Evolutionary conservation across 2,113 vertebrate species (phyloP).

Genomic region (Calyptomena viridis): DNA sequence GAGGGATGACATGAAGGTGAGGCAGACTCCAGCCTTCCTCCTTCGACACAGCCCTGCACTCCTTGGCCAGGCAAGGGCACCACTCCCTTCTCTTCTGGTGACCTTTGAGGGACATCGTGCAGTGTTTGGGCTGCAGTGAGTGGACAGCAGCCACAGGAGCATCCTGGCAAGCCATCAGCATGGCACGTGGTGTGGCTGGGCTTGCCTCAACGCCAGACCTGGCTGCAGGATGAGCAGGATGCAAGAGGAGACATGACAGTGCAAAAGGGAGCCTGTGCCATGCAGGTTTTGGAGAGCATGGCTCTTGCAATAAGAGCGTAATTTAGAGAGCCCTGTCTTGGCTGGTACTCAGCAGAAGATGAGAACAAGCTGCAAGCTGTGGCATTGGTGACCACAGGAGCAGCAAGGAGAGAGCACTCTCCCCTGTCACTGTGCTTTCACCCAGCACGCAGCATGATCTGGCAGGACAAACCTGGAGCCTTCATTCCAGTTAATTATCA

Average conservation of each 20-base stretch:
- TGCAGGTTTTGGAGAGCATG: neutral
- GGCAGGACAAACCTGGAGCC: neutral
- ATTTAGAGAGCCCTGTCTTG: neutral
- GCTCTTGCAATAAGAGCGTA: neutral
- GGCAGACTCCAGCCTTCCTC: neutral
- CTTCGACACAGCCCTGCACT: accelerated
- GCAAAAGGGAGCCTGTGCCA: neutral
- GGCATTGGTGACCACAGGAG: accelerated
- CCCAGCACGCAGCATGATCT: neutral
- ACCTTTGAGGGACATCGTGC: neutral
- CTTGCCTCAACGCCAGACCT: accelerated
- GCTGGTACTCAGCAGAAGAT: neutral
- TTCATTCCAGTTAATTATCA: neutral
- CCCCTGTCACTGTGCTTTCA: neutral
- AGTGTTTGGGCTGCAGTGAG: neutral
- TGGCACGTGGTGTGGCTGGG: accelerated
- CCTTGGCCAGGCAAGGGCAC: accelerated
- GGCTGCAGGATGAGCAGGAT: neutral
- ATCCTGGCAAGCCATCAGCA: accelerated
- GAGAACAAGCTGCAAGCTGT: neutral
- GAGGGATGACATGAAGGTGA: accelerated
- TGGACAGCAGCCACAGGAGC: neutral
- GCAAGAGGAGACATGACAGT: accelerated
- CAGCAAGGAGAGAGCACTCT: neutral
- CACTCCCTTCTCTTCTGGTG: neutral